A percentile compares a stretch with the other conserved stretches of the same genome.
These are phyloP conservation scores for Drosophila melanosoma DNA, from an alignment of 2,888 invertebrate species.

Conservation along the genomic window DNA sequence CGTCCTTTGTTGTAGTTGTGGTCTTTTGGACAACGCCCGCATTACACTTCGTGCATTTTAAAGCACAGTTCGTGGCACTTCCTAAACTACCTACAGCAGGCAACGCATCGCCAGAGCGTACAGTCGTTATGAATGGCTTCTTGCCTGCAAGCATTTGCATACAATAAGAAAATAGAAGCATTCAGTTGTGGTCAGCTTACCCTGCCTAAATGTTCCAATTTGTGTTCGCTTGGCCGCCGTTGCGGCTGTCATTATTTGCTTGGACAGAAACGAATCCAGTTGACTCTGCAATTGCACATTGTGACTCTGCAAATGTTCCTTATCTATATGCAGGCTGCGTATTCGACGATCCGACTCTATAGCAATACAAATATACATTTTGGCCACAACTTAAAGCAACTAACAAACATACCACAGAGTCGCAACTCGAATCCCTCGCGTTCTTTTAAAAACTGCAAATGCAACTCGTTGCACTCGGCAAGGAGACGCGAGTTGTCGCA, in stretches of 20 bases:
- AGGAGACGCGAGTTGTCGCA: conserved; percentile 92
- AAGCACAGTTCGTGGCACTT: conserved; percentile 27
- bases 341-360: conserved; percentile 86
- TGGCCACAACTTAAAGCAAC: too few species aligned
- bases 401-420: conserved; percentile 85
- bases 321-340: conserved; percentile 86
- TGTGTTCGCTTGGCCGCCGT: conserved; percentile 36
- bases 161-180: neutral
- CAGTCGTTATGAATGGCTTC: conserved; percentile 84
- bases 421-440: conserved; percentile 88
- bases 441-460: conserved; percentile 88
- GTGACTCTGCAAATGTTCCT: conserved; percentile 85
- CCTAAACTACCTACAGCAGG: conserved; percentile 59
- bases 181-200: conserved; percentile 33
- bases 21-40: conserved; percentile 68
- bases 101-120: conserved; percentile 79
- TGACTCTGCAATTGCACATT: conserved; percentile 85
- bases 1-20: conserved; percentile 62
- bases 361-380: conserved; percentile 20
- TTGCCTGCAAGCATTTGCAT: conserved; percentile 61
- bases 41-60: conserved; percentile 83
- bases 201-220: conserved; percentile 18
- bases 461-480: conserved; percentile 90
- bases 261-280: conserved; percentile 85
- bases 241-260: conserved; percentile 73